Percentiles rank a stretch among this genome's conserved stretches.
phyloP scores from a whole-genome alignment of 2,797 vertebrate genomes.

The Heterohyrax brucei region DNA sequence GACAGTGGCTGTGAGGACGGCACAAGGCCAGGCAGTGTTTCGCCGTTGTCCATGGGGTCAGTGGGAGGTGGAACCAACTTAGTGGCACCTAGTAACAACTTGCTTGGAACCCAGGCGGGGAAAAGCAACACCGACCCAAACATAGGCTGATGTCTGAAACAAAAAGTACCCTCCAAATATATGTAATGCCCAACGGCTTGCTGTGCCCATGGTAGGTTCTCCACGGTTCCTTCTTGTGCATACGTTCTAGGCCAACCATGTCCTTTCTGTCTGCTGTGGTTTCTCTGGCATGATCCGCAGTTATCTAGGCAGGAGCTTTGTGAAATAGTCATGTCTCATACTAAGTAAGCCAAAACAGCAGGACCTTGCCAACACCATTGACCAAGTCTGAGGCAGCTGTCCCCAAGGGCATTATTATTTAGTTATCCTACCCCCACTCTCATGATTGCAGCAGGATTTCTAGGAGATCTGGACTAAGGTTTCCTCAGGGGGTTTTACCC shows the following conservation, averaged over 20 bases:
- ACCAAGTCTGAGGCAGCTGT: background rate
- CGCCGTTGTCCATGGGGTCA: too few relatives aligned
- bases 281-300: background rate
- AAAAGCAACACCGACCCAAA: background rate
- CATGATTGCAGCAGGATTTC: background rate
- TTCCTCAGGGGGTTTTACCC: background rate
- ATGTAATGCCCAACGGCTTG: background rate
- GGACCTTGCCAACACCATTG: accelerated
- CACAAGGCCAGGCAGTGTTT: too few relatives aligned
- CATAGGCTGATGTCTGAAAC: background rate
- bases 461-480: background rate
- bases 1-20: too few relatives aligned
- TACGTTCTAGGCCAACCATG: background rate
- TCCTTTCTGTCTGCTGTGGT: background rate
- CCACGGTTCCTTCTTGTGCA: background rate
- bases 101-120: background rate
- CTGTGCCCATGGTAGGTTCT: background rate
- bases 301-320: background rate
- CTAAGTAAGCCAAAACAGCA: background rate
- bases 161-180: background rate
- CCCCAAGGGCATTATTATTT: background rate
- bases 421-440: background rate
- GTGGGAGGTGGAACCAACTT: too few relatives aligned
- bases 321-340: background rate
- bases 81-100: too few relatives aligned